Evolutionary conservation across 2,888 invertebrate genomes (phyloP).

Genomic region (Ichneumoninae sp.): DNA sequence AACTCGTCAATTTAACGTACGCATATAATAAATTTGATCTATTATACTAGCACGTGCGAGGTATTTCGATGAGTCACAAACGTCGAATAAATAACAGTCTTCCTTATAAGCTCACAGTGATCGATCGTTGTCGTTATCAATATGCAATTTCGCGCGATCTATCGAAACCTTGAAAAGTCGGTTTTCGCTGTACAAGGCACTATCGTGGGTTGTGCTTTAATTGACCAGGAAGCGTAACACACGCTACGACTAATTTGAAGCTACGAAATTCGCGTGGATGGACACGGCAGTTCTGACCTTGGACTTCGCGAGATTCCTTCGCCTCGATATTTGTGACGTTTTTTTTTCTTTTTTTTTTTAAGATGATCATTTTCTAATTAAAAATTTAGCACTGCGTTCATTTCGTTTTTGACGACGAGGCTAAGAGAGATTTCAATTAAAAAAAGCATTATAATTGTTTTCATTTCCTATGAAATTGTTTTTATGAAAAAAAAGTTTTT

Average conservation of each 20-base stretch:
- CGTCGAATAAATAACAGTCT: conserved; percentile 50
- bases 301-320: not conserved
- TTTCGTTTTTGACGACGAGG: not conserved
- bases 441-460: not conserved
- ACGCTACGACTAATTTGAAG: conserved; percentile 14
- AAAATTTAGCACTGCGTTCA: not conserved
- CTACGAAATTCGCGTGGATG: conserved; percentile 16
- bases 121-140: conserved; percentile 39
- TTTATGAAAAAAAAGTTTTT: too few relatives aligned
- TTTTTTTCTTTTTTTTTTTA: not conserved
- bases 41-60: conserved; percentile 23
- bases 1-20: not conserved
- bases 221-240: conserved; percentile 15
- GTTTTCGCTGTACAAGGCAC: conserved; percentile 14
- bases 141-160: conserved; percentile 44
- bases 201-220: conserved; percentile 11
- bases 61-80: conserved; percentile 53
- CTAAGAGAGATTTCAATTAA: not conserved
- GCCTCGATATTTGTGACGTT: not conserved
- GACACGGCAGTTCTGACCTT: not conserved
- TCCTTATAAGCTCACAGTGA: conserved; percentile 56
- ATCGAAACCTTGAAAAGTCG: conserved; percentile 41
- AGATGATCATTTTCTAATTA: not conserved
- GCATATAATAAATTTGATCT: not conserved
- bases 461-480: not conserved